These are phyloP conservation scores for Aporophyla nigra DNA, from an alignment of 2,888 invertebrate genomes.

Conservation along the genomic window DNA sequence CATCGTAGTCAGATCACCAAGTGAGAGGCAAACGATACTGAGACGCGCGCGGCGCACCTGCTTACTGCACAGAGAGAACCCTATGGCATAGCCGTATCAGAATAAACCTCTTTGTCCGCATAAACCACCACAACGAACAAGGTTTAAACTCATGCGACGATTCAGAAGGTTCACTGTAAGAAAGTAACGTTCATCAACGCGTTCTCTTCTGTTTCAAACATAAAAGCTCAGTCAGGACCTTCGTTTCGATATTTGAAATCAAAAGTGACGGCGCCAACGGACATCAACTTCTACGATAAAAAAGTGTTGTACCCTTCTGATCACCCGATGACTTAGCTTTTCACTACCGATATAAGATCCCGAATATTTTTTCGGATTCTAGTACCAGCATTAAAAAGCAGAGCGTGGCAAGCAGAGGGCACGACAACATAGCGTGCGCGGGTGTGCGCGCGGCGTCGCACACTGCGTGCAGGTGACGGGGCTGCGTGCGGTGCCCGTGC, in stretches of 20 bases:
- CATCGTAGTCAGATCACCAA: slow-evolving; percentile 84
- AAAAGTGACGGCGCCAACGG: slow-evolving; percentile 18
- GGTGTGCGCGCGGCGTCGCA: slow-evolving; percentile 74
- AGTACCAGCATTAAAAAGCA: slow-evolving; percentile 23
- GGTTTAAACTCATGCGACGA: slow-evolving; percentile 50
- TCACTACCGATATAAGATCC: slow-evolving; percentile 22
- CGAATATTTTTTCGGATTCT: slow-evolving; percentile 21
- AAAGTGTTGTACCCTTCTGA: slow-evolving; percentile 23
- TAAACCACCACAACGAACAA: slow-evolving; percentile 23
- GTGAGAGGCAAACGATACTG: slow-evolving; percentile 87
- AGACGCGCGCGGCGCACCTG: slow-evolving; percentile 83
- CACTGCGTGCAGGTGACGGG: slow-evolving; percentile 89
- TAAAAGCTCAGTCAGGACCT: slow-evolving; percentile 11
- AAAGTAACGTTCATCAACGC: slow-evolving; percentile 46
- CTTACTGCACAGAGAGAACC: slow-evolving; percentile 43
- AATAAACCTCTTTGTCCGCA: slow-evolving; percentile 50
- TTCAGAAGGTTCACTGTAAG: slow-evolving; percentile 31
- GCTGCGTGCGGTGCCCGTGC: slow-evolving; percentile 92
- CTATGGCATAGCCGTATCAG: slow-evolving; percentile 51
- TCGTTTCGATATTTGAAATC: slow-evolving; percentile 35
- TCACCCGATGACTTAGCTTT: slow-evolving; percentile 20
- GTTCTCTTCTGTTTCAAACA: slow-evolving; percentile 44
- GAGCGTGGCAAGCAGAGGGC: slow-evolving; percentile 35
- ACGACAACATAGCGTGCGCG: slow-evolving; percentile 45
- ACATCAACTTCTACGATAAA: slow-evolving; percentile 19